Conservation (phyloP, 2,113 vertebrate genomes). For the Centropus unirufus region DNA sequence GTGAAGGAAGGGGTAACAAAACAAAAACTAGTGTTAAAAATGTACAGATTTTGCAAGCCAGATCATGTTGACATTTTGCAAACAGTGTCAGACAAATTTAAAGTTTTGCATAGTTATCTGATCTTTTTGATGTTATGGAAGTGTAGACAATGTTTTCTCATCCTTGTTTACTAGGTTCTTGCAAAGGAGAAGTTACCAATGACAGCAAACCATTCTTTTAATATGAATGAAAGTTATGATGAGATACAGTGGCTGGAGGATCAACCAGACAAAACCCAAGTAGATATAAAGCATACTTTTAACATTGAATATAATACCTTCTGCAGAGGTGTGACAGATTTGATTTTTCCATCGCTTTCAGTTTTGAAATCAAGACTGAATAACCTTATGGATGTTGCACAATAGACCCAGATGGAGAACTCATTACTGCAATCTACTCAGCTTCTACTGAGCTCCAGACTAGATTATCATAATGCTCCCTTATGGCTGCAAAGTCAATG, state of each 20-base stretch:
- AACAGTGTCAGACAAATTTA: not conserved
- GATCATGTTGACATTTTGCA: not conserved
- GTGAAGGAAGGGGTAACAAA: too few species aligned
- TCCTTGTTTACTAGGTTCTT: not conserved
- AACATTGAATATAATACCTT: not conserved
- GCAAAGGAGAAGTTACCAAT: not conserved
- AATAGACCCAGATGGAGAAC: not conserved
- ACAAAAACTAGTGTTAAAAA: not conserved
- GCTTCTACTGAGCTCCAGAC: not conserved
- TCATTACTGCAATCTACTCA: not conserved
- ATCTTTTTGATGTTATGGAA: not conserved
- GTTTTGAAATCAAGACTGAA: not conserved
- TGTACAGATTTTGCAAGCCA: not conserved
- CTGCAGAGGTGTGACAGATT: not conserved
- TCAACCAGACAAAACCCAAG: not conserved
- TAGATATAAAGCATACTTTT: not conserved
- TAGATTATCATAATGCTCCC: not conserved
- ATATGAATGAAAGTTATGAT: not conserved
- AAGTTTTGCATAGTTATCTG: not conserved
- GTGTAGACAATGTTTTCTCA: not conserved
- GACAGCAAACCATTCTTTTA: not conserved
- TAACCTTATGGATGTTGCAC: not conserved
- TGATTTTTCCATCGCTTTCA: not conserved
- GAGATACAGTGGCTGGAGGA: not conserved
- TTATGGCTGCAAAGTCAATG: not conserved